Evolutionary conservation across 2,888 invertebrate genomes (phyloP).

Genomic region (Pyrrhia umbra): DNA sequence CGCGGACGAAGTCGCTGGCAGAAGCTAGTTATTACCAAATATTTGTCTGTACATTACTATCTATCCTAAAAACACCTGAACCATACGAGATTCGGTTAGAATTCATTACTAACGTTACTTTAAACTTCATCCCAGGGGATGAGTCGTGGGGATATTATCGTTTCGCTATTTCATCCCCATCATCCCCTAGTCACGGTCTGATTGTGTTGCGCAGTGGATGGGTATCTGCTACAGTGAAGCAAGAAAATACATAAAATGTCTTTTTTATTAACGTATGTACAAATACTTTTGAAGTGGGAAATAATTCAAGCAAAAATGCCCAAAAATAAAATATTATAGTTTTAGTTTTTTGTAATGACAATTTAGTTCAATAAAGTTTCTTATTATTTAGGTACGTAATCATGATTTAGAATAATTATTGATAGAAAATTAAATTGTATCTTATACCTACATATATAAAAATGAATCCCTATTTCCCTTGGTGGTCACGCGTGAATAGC

Average conservation of each 20-base stretch:
- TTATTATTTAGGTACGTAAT: too few species aligned
- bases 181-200: conserved; percentile 71
- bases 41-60: background rate
- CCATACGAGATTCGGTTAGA: conserved; percentile 24
- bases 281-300: too few species aligned
- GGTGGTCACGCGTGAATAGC: too few species aligned
- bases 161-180: conserved; percentile 42
- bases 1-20: too few species aligned
- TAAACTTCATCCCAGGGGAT: conserved; percentile 44
- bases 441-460: too few species aligned
- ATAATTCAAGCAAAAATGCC: too few species aligned
- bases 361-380: too few species aligned
- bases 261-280: background rate
- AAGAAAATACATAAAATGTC: conserved; percentile 12
- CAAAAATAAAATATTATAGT: too few species aligned
- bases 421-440: too few species aligned
- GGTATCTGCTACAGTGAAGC: conserved; percentile 11
- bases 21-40: background rate
- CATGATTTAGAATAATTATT: too few species aligned
- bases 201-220: conserved; percentile 71
- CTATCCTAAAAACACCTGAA: conserved; percentile 33
- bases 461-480: too few species aligned
- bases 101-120: conserved; percentile 51
- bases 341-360: too few species aligned
- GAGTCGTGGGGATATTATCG: conserved; percentile 50